A percentile compares a stretch with the other conserved stretches of the same genome.
Evolutionary conservation across 2,797 vertebrate species (phyloP).

Genomic region (Sylvia borin): DNA sequence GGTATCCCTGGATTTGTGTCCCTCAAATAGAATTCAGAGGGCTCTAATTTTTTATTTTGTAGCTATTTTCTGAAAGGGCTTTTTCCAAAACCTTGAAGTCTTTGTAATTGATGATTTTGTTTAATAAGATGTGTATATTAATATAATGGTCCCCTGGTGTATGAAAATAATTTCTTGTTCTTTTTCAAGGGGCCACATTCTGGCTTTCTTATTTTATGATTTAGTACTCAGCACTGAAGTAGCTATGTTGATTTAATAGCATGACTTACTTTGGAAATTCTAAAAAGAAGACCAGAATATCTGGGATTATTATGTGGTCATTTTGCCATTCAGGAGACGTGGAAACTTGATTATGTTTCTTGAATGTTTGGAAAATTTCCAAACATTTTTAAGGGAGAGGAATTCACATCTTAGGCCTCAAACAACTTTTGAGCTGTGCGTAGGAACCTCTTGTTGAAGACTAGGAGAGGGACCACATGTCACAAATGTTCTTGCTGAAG

Average conservation of each 20-base stretch:
- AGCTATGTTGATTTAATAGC: neutral
- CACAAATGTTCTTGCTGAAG: neutral
- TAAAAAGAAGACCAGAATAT: neutral
- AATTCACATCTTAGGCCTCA: neutral
- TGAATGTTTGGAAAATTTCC: neutral
- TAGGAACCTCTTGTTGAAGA: neutral
- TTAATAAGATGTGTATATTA: neutral
- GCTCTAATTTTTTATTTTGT: neutral
- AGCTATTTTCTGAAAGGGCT: neutral
- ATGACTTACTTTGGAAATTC: neutral
- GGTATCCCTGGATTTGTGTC: neutral
- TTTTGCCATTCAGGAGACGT: neutral
- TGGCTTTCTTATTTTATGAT: neutral
- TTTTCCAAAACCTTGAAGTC: neutral
- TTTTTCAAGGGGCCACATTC: neutral
- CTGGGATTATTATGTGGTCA: neutral
- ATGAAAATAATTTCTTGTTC: neutral
- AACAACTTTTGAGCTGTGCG: neutral
- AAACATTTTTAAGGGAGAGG: neutral
- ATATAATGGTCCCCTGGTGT: neutral
- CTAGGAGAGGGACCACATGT: rapidly evolving
- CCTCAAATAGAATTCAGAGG: neutral
- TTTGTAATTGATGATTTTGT: neutral
- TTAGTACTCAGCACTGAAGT: neutral
- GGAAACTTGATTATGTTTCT: neutral